Evolutionary conservation across 2,797 vertebrate genomes (phyloP).

Genomic region (Pyrocephalus nanus): DNA sequence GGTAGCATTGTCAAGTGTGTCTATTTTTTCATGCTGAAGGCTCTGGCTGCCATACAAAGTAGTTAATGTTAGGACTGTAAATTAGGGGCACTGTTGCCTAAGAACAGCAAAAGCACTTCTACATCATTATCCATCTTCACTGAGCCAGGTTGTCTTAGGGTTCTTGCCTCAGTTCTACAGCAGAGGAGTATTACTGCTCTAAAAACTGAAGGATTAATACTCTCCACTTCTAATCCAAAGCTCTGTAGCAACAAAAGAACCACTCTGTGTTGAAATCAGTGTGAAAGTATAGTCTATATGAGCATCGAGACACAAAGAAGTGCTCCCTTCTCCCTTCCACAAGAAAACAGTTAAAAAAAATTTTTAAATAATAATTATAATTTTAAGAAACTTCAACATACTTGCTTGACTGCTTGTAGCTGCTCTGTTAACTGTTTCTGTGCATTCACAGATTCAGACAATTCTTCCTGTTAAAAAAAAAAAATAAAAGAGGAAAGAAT

Average conservation of each 20-base stretch:
- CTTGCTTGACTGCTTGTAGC: constrained; percentile 84
- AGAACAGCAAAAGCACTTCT: not conserved
- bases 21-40: not conserved
- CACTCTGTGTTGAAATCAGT: not conserved
- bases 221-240: not conserved
- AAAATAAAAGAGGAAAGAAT: not conserved
- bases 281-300: not conserved
- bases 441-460: constrained; percentile 82
- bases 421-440: constrained; percentile 84
- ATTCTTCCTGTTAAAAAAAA: constrained; percentile 79
- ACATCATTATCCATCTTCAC: not conserved
- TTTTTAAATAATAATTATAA: not conserved
- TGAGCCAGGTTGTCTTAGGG: not conserved
- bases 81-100: not conserved
- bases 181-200: not conserved
- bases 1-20: not conserved
- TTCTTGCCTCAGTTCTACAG: not conserved
- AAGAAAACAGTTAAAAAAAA: not conserved
- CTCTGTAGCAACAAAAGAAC: not conserved
- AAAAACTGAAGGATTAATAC: not conserved
- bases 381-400: constrained; percentile 57
- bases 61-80: not conserved
- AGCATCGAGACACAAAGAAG: not conserved
- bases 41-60: not conserved
- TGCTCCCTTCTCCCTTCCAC: not conserved